Base-by-base conservation (phyloP, 1,140 invertebrate species). In the Sinonovacula constricta region DNA sequence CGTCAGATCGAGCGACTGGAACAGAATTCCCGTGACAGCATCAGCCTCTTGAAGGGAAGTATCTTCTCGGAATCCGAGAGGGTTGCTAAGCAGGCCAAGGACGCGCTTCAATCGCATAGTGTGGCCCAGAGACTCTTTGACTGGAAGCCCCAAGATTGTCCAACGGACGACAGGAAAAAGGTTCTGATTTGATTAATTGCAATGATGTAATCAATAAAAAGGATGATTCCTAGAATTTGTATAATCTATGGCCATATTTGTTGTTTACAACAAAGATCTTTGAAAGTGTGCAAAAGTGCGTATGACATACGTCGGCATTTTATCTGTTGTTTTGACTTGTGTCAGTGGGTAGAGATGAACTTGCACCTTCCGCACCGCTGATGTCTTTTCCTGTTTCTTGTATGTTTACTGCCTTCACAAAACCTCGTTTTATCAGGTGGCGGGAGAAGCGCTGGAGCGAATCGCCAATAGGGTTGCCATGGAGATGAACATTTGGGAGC, bases 401-500 rank as follows among this genome's bases (percentile, higher is more conserved):
- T n/a, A n/a, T n/a, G n/a, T n/a, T n/a, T n/a, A n/a, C n/a, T n/a
- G n/a, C n/a, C n/a, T n/a, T n/a, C n/a, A n/a, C n/a, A n/a, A n/a
- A n/a, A n/a, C n/a, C n/a, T n/a, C n/a, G n/a, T 49, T 18, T 30
- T 1, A 14, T 22, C 36, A 74, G 71, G 45, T 81, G 5, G 72
- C 77, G 12, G 65, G 72, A 3, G 80, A 84, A 15, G 83, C 85
- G 1, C 54, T 68, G 14, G 78, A 83, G 31, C 76, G 57, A 15
- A 83, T 88, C 28, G 56, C 68, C 0, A 79, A 80, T 33, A 69
- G 67, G 1, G 30, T 88, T 14, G 69, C 78, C 2, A 15, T 49
- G 12, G 70, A 85, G 36, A 66, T 89, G 12, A 79, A 85, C 54
- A 62, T 45, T 12, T 89, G 88, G 88, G 86, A 88, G 22, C 26